Percentiles rank a stretch among this genome's conserved stretches.
phyloP scores from a whole-genome alignment of 2,888 invertebrate genomes.

The Papilio gigon region DNA sequence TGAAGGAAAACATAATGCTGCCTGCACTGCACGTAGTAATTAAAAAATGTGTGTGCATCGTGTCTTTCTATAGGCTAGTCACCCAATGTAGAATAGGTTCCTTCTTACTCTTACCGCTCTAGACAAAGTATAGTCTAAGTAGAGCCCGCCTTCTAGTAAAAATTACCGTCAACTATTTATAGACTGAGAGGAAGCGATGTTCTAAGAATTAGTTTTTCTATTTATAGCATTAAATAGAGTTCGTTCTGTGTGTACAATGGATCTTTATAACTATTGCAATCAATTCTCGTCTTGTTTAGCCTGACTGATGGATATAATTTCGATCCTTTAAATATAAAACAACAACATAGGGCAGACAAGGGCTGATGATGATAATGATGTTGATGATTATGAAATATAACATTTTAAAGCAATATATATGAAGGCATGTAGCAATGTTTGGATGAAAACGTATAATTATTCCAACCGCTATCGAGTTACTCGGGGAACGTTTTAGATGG shows the following conservation, averaged over 20 bases:
- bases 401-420: not conserved
- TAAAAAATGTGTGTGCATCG: too few relatives aligned
- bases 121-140: not conserved
- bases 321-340: too few relatives aligned
- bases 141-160: not conserved
- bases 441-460: constrained; percentile 1
- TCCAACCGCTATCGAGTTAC: not conserved
- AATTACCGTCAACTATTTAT: not conserved
- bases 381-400: too few relatives aligned
- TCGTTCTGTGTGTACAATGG: not conserved
- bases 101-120: too few relatives aligned
- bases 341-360: too few relatives aligned
- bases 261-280: not conserved
- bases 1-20: too few relatives aligned
- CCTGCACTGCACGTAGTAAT: too few relatives aligned
- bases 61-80: too few relatives aligned
- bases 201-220: constrained; percentile 1
- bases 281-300: not conserved
- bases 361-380: too few relatives aligned
- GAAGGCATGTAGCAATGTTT: not conserved
- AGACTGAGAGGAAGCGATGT: not conserved
- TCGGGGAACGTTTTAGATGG: constrained; percentile 16
- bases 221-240: not conserved
- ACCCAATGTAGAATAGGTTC: too few relatives aligned
- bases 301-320: too few relatives aligned